Percentiles rank a stretch among this genome's conserved stretches.
phyloP scores from a whole-genome alignment of 2,797 vertebrate species.

The Rhynchonycteris naso region DNA sequence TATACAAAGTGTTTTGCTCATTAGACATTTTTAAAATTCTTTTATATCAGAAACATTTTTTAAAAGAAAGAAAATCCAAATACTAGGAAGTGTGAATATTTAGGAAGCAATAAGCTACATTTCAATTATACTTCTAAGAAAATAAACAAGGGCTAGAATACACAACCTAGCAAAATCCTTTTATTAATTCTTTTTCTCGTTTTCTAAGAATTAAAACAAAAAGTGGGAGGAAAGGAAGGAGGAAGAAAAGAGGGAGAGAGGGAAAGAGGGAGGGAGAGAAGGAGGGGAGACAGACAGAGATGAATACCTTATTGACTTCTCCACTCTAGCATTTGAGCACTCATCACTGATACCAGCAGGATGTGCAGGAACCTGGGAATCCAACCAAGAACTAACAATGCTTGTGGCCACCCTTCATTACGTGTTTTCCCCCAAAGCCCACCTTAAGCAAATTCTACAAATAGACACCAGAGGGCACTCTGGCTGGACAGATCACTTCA shows the following conservation, averaged over 20 bases:
- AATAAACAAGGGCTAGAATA: not conserved
- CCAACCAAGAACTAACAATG: conserved; percentile 61
- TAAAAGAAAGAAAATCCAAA: conserved; percentile 32
- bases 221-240: no score
- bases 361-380: conserved; percentile 16
- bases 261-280: not conserved
- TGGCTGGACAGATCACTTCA: conserved; percentile 60
- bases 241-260: rapidly evolving
- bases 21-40: conserved; percentile 40
- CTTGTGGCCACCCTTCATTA: conserved; percentile 26
- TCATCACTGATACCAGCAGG: conserved; percentile 50
- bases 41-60: conserved; percentile 41
- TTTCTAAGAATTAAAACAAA: conserved; percentile 41
- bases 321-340: not conserved
- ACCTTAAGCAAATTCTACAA: not conserved
- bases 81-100: not conserved
- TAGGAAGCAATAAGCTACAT: not conserved
- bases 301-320: not conserved
- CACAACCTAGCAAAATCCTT: not conserved
- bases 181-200: not conserved
- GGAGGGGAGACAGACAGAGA: not conserved
- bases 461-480: conserved; percentile 83
- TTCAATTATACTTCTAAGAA: not conserved
- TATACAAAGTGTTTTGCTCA: conserved; percentile 72
- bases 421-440: not conserved